These are phyloP conservation scores for Grammomys dolichurus DNA, from an alignment of 2,113 vertebrate genomes.

Conservation along the genomic window DNA sequence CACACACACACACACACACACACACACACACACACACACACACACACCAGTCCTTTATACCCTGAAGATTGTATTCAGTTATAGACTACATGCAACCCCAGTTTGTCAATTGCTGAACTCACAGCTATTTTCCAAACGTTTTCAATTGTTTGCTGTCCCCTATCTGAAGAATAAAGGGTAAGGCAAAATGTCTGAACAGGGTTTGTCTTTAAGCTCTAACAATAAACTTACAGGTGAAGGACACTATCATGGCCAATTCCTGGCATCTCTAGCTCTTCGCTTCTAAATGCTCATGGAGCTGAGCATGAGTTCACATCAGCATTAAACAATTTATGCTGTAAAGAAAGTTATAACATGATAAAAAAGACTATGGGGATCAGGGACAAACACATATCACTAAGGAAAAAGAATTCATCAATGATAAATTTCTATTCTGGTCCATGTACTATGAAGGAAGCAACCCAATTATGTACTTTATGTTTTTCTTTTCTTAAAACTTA, in stretches of 20 bases:
- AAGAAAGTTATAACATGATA: background rate
- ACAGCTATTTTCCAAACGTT: background rate
- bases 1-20: background rate
- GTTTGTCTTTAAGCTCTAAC: background rate
- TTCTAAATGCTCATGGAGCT: background rate
- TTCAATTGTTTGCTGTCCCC: constrained; percentile 55
- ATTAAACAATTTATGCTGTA: background rate
- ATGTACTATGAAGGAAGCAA: background rate
- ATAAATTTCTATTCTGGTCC: background rate
- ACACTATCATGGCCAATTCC: background rate
- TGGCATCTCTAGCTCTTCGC: background rate
- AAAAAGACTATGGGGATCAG: background rate
- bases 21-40: background rate
- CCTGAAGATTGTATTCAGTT: background rate
- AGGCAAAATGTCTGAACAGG: background rate
- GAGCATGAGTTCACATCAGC: background rate
- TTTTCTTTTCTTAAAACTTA: background rate
- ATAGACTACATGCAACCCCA: background rate
- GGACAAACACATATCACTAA: background rate
- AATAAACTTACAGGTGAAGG: background rate
- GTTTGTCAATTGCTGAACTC: fast-evolving
- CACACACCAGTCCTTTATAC: background rate
- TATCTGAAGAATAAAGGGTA: background rate
- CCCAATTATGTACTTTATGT: background rate
- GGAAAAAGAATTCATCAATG: background rate